Base-by-base conservation (phyloP, 2,888 invertebrate genomes). In the Orgyia antiqua region DNA sequence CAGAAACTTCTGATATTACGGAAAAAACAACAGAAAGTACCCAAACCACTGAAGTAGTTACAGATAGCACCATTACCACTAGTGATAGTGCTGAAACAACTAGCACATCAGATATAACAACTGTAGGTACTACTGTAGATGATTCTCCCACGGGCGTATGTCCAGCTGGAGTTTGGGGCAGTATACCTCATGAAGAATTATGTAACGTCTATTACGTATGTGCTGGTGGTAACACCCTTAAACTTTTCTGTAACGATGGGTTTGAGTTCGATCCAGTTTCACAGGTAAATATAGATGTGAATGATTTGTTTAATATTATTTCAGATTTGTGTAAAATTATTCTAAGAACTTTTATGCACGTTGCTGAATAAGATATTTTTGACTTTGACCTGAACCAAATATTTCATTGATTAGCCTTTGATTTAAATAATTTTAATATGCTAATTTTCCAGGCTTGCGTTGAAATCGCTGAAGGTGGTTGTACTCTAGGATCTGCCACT, bases 191-290 rank as follows among this genome's bases (percentile, higher is more conserved):
- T 31, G 67, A 69, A 0, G 36, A 44, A 1, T 24, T 31, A 2
- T 74, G 74, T 26, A 46, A 65, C n/a, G 40, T 59, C 0, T 74
- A 66, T 41, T 73, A 54, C 24, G 49, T 67, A 55, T 75, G 75
- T 24, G 44, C 51, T 0, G 65, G 53, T 1, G 72, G 70, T 0
- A 36, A 39, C 1, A 48, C 63, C 0, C 45, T 62, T 2, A 54
- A 13, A 2, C 25, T 66, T 7, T 42, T 10, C 13, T 70, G 71
- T 21, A 49, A 44, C 4, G 37, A 40, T 1, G 64, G 62, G 1
- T 53, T 50, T n/a, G 68, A 70, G 26, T 70, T 54, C 19, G 49
- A 58, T 31, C 45, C 52, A 0, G 18, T 7, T 4, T n/a, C 8
- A 1, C 26, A 2, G 29, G 48, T 48, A 10, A 32, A 33, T 32